These are phyloP conservation scores for Diadophis punctatus DNA, from an alignment of 2,113 vertebrate species.

Conservation along the genomic window DNA sequence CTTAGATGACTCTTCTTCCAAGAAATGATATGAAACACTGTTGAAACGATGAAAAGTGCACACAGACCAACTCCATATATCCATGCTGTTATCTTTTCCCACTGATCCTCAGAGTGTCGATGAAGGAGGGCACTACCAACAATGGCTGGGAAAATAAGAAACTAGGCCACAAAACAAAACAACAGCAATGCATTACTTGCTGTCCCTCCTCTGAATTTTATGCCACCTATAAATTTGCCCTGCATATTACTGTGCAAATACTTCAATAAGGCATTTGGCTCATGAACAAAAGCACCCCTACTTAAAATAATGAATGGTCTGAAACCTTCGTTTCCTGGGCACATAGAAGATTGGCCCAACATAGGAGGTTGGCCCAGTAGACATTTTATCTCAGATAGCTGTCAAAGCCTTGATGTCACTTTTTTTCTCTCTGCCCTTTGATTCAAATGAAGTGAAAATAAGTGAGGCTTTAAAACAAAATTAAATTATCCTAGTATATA, in stretches of 20 bases:
- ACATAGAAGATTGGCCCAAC: too few species aligned
- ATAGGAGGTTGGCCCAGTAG: neutral
- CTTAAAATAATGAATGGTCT: neutral
- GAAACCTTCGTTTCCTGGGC: neutral
- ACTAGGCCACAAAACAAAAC: constrained; percentile 52
- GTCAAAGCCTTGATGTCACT: neutral
- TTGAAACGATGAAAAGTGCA: constrained; percentile 92
- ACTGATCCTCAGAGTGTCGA: constrained; percentile 83
- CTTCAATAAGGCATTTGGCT: neutral
- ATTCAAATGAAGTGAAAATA: neutral
- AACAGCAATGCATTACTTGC: neutral
- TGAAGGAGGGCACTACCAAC: constrained; percentile 89
- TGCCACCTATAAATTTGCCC: neutral
- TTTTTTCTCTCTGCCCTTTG: neutral
- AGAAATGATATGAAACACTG: constrained; percentile 90
- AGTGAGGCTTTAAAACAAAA: neutral
- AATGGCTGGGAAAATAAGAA: constrained; percentile 88
- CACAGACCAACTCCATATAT: constrained; percentile 94
- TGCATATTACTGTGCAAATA: neutral
- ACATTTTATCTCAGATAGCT: neutral
- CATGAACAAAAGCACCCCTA: neutral
- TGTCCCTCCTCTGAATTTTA: neutral
- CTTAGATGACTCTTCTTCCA: constrained; percentile 99
- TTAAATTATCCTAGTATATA: neutral
- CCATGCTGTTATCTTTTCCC: constrained; percentile 92